Evolutionary conservation across 64 coral and sea anemone genomes (phyloP).

Genomic region (Exaiptasia diaphana): DNA sequence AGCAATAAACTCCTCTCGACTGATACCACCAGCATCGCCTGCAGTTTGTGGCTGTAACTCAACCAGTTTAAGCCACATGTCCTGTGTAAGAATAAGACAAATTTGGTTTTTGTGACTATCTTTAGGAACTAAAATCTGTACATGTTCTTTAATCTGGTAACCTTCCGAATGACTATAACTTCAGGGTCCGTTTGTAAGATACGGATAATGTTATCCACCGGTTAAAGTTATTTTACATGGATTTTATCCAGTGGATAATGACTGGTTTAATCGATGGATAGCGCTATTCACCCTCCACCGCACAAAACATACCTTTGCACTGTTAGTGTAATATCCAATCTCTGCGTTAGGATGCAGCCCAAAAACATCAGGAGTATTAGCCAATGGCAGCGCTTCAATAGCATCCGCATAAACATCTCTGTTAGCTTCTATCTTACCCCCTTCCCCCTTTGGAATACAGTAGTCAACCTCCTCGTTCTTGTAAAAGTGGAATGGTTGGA

Average conservation of each 20-base stretch:
- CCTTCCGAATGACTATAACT: too few species aligned
- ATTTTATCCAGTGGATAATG: too few species aligned
- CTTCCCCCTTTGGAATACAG: constrained; percentile 91
- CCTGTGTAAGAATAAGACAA: neutral
- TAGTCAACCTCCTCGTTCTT: constrained; percentile 97
- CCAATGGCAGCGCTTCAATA: constrained; percentile 77
- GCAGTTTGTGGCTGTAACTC: constrained; percentile 95
- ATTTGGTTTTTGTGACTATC: too few species aligned
- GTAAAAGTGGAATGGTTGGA: constrained; percentile 99
- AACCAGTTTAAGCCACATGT: constrained; percentile 94
- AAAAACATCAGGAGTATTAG: constrained; percentile 97
- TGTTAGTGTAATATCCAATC: constrained; percentile 97
- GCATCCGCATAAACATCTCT: constrained; percentile 84
- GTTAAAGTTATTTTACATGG: too few species aligned
- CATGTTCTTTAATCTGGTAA: too few species aligned
- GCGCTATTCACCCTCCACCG: too few species aligned
- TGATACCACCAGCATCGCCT: constrained; percentile 87
- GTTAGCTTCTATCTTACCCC: constrained; percentile 42
- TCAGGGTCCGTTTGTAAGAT: too few species aligned
- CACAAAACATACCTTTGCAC: constrained; percentile 79
- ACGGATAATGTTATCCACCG: too few species aligned
- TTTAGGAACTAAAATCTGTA: too few species aligned
- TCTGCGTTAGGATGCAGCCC: constrained; percentile 96
- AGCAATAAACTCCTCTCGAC: constrained; percentile 90
- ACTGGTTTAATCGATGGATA: too few species aligned